Conservation (phyloP, 2,797 vertebrate genomes). For the Aphelocoma californica region DNA sequence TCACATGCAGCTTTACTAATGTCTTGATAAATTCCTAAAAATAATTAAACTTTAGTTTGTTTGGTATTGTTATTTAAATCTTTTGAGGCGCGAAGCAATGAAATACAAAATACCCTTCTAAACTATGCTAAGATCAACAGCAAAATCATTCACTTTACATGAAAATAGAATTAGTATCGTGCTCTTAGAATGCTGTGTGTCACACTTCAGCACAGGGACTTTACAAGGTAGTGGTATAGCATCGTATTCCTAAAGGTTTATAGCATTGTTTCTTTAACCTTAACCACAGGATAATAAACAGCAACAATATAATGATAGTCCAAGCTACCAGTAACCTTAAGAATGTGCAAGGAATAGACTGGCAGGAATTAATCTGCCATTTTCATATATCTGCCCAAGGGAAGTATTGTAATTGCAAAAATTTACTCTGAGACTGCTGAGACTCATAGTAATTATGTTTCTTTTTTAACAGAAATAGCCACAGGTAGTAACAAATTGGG, state of each 20-base stretch:
- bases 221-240: slow-evolving; percentile 6
- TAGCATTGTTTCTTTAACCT: slow-evolving; percentile 50
- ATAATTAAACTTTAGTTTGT: neutral
- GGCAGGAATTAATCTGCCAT: slow-evolving; percentile 76
- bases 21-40: neutral
- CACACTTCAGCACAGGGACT: neutral
- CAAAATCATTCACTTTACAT: neutral
- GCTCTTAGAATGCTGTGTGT: neutral
- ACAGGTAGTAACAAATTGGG: slow-evolving; percentile 81
- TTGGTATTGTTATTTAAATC: neutral
- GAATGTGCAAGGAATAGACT: slow-evolving; percentile 56
- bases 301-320: slow-evolving; percentile 24
- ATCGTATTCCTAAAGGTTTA: slow-evolving; percentile 27
- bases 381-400: slow-evolving; percentile 79
- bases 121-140: neutral
- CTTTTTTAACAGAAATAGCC: slow-evolving; percentile 81
- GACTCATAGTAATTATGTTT: slow-evolving; percentile 78
- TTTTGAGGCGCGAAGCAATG: neutral
- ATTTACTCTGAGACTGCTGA: slow-evolving; percentile 79
- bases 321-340: slow-evolving; percentile 40
- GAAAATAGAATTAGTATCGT: neutral
- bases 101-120: neutral
- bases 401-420: slow-evolving; percentile 80
- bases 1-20: neutral
- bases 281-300: slow-evolving; percentile 58